phyloP scores from a whole-genome alignment of 64 coral and sea anemone species.

The Montipora foliosa region DNA sequence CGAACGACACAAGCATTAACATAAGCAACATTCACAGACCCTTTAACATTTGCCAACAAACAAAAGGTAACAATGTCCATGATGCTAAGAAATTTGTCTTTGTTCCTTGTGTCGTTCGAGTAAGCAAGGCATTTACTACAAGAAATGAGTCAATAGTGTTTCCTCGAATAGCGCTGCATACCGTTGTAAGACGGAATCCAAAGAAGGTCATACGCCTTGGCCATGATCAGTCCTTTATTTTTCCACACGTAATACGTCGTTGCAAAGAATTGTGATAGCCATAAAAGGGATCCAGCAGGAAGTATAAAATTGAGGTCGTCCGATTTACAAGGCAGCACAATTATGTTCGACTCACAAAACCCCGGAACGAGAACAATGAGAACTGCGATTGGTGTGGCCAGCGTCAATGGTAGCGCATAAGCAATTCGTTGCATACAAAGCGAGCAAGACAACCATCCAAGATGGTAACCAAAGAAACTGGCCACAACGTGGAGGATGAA shows the following conservation, averaged over 20 bases:
- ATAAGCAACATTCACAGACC: too few species aligned
- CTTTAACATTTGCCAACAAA: too few species aligned
- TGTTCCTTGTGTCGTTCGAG: too few species aligned
- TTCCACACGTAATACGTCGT: conserved; percentile 64
- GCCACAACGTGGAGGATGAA: conserved; percentile 46
- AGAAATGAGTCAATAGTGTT: too few species aligned
- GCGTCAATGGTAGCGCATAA: conserved; percentile 58
- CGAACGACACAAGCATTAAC: too few species aligned
- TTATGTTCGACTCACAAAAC: not conserved
- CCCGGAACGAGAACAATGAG: not conserved
- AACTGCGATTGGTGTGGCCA: conserved; percentile 54
- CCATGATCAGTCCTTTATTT: conserved; percentile 49
- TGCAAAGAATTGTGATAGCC: conserved; percentile 43
- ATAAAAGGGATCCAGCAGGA: conserved; percentile 5
- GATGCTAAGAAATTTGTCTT: too few species aligned
- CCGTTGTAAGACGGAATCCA: conserved; percentile 73
- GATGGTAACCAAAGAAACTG: conserved; percentile 60
- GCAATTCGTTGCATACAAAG: conserved; percentile 49
- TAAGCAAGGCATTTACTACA: too few species aligned
- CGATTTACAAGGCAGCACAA: conserved; percentile 36
- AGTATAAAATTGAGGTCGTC: not conserved
- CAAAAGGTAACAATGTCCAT: too few species aligned
- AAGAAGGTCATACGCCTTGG: conserved; percentile 43
- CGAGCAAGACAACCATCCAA: conserved; percentile 69
- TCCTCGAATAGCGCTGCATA: not conserved